Conservation (phyloP, 2,797 vertebrate genomes). For the Syngnathus rostellatus region DNA sequence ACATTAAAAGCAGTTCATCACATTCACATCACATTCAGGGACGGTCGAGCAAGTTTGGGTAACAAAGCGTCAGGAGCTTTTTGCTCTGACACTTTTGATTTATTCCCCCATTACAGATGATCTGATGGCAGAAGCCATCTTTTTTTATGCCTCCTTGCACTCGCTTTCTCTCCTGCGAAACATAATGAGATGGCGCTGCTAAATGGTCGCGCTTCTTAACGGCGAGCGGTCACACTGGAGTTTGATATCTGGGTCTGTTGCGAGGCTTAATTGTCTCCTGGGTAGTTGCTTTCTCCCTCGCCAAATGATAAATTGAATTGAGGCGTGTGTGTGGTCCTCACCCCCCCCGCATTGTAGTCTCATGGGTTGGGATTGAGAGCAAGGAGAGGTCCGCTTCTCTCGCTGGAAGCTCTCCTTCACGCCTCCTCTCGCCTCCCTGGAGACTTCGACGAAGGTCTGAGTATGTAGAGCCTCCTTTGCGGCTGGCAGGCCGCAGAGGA, state of each 20-base stretch:
- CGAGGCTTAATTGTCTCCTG: conserved; percentile 71
- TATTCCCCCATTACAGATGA: conserved; percentile 61
- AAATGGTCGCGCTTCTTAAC: conserved; percentile 59
- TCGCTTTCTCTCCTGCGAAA: conserved; percentile 31
- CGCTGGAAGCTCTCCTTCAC: conserved; percentile 53
- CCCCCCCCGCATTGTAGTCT: conserved; percentile 57
- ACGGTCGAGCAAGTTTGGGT: conserved; percentile 46
- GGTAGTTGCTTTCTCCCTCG: conserved; percentile 59
- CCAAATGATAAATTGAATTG: conserved; percentile 71
- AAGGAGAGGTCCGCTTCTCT: conserved; percentile 52
- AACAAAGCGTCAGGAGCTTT: conserved; percentile 51
- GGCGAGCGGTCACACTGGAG: conserved; percentile 50
- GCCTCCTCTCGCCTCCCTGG: conserved; percentile 37
- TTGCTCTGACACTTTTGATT: conserved; percentile 62
- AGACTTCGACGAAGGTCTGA: conserved; percentile 51
- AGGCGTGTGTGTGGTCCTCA: conserved; percentile 70
- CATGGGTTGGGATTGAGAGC: conserved; percentile 57
- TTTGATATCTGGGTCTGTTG: conserved; percentile 73
- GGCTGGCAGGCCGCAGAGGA: conserved; percentile 41
- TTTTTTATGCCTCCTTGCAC: conserved; percentile 25
- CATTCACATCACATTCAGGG: conserved; percentile 65
- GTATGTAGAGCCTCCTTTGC: conserved; percentile 46
- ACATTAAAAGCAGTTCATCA: conserved; percentile 69
- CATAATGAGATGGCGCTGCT: conserved; percentile 66
- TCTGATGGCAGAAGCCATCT: conserved; percentile 61